Conservation (phyloP, 2,888 invertebrate species). For the Meteorus colon region DNA sequence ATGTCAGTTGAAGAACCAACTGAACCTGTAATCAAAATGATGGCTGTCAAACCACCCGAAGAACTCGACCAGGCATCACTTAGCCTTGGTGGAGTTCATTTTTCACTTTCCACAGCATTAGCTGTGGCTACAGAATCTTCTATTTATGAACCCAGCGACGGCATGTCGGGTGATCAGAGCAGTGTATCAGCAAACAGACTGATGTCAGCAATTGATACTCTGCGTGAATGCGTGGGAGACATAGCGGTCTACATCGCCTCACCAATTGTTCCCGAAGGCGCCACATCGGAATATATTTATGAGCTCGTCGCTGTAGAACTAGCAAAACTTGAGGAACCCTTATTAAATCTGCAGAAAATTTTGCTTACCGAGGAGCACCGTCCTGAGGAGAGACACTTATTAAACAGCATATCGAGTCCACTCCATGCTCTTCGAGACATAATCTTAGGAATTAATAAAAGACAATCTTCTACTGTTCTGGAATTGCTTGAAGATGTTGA, state of each 20-base stretch:
- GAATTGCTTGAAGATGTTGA: slow-evolving; percentile 64
- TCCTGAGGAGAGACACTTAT: slow-evolving; percentile 57
- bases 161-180: neutral
- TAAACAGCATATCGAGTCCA: slow-evolving; percentile 60
- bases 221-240: slow-evolving; percentile 61
- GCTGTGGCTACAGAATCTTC: slow-evolving; percentile 48
- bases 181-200: slow-evolving; percentile 49
- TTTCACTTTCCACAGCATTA: slow-evolving; percentile 61
- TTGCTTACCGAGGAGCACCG: slow-evolving; percentile 60
- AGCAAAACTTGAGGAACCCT: slow-evolving; percentile 57
- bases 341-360: slow-evolving; percentile 61
- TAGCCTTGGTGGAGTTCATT: slow-evolving; percentile 61
- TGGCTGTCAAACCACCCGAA: slow-evolving; percentile 50
- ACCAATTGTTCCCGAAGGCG: slow-evolving; percentile 48
- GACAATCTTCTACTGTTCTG: slow-evolving; percentile 53
- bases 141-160: neutral
- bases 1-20: slow-evolving; percentile 1
- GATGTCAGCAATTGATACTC: slow-evolving; percentile 56
- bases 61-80: slow-evolving; percentile 56
- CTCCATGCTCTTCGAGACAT: slow-evolving; percentile 58
- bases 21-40: slow-evolving; percentile 20
- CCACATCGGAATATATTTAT: slow-evolving; percentile 55
- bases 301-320: slow-evolving; percentile 58
- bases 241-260: slow-evolving; percentile 61
- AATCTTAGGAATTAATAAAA: slow-evolving; percentile 54